phyloP scores from a whole-genome alignment of 1,140 invertebrate genomes.

The Araneus ventricosus region DNA sequence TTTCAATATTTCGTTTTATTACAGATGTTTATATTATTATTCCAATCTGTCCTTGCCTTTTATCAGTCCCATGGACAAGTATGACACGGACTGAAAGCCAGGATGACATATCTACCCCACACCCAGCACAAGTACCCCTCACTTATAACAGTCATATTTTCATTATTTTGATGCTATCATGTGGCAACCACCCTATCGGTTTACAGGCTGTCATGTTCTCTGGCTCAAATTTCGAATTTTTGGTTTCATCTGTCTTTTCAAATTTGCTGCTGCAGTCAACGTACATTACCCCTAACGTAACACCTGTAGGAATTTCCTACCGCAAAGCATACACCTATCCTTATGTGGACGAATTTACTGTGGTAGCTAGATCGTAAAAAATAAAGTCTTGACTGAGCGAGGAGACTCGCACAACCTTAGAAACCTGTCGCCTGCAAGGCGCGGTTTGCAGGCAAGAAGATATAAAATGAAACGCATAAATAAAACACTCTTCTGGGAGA shows the following conservation, averaged over 20 bases:
- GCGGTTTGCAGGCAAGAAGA: not conserved
- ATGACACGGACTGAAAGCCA: not conserved
- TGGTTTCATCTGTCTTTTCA: not conserved
- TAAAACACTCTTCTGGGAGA: not conserved
- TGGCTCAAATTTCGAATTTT: not conserved
- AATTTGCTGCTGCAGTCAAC: not conserved
- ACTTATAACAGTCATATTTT: not conserved
- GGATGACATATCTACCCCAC: too few species aligned
- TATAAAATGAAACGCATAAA: slow-evolving; percentile 28
- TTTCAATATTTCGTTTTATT: too few species aligned
- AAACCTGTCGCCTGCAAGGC: slow-evolving; percentile 18
- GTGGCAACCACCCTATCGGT: not conserved
- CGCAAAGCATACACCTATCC: not conserved
- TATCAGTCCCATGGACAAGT: not conserved
- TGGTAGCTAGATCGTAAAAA: not conserved
- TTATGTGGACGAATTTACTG: slow-evolving; percentile 7
- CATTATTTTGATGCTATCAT: not conserved
- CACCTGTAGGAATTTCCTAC: not conserved
- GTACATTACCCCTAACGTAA: not conserved
- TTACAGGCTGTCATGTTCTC: not conserved
- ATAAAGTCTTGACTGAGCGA: not conserved
- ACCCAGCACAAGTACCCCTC: too few species aligned
- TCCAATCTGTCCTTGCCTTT: not conserved
- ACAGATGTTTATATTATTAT: too few species aligned
- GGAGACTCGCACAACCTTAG: not conserved